phyloP scores from a whole-genome alignment of 2,888 invertebrate genomes.

The Leptinotarsa haldemani region DNA sequence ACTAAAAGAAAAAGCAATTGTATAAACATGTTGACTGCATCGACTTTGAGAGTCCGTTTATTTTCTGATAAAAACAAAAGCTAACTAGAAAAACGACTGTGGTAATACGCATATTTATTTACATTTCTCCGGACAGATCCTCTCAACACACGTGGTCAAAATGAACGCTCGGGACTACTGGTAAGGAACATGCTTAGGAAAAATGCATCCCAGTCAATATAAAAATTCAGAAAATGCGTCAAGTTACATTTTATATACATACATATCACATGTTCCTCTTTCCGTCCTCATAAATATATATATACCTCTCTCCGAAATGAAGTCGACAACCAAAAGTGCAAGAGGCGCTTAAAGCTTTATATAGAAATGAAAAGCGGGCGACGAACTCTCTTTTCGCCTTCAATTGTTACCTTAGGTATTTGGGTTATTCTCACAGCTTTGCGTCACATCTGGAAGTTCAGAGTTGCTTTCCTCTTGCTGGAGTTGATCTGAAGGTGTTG shows the following conservation, averaged over 20 bases:
- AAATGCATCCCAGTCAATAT: slow-evolving; percentile 63
- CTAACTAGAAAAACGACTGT: slow-evolving; percentile 16
- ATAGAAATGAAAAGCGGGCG: slow-evolving; percentile 31
- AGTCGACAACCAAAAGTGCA: slow-evolving; percentile 32
- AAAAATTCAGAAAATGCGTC: slow-evolving; percentile 64
- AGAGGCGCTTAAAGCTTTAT: slow-evolving; percentile 43
- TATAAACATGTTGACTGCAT: slow-evolving; percentile 53
- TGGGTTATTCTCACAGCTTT: slow-evolving; percentile 56
- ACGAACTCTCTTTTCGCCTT: slow-evolving; percentile 25
- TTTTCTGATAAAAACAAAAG: slow-evolving; percentile 23
- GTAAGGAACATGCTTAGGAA: slow-evolving; percentile 38
- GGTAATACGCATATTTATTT: slow-evolving; percentile 31
- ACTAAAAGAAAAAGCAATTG: slow-evolving; percentile 53
- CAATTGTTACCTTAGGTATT: slow-evolving; percentile 43
- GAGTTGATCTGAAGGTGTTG: slow-evolving; percentile 17
- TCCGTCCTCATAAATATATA: slow-evolving; percentile 33
- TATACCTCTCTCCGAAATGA: slow-evolving; percentile 21
- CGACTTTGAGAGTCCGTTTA: slow-evolving; percentile 28
- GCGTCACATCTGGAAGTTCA: slow-evolving; percentile 60
- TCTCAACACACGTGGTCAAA: slow-evolving; percentile 26
- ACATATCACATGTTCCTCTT: slow-evolving; percentile 65
- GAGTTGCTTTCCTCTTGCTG: slow-evolving; percentile 27
- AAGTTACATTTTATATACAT: slow-evolving; percentile 59
- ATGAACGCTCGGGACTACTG: slow-evolving; percentile 20
- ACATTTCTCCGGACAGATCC: slow-evolving; percentile 27